Evolutionary conservation across 2,113 vertebrate species (phyloP).

Genomic region (Malurus alboscapulatus): DNA sequence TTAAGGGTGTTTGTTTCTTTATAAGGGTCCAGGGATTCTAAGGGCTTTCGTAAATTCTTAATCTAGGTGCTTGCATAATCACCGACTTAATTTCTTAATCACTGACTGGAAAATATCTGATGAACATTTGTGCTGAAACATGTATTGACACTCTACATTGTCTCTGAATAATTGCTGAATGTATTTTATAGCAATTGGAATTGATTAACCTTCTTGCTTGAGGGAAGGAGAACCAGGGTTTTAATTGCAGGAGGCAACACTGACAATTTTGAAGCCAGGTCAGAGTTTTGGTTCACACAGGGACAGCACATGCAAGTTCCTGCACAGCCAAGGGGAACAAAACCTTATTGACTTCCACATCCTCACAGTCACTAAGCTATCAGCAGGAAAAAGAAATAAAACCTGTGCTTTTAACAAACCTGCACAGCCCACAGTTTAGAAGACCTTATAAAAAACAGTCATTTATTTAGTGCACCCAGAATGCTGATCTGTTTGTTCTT

Average conservation of each 20-base stretch:
- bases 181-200: conserved; percentile 1
- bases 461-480: not conserved
- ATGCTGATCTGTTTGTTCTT: not conserved
- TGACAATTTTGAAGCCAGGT: not conserved
- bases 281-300: not conserved
- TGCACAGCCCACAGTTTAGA: not conserved
- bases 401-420: not conserved
- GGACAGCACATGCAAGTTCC: not conserved
- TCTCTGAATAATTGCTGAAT: not conserved
- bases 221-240: not conserved
- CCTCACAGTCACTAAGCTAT: not conserved
- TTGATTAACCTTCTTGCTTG: not conserved
- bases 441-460: not conserved
- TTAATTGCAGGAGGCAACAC: not conserved
- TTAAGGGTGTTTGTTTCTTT: not conserved
- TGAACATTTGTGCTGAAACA: not conserved
- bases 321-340: not conserved
- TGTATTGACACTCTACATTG: not conserved
- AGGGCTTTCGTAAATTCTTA: not conserved
- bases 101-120: not conserved
- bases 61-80: not conserved
- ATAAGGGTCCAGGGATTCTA: not conserved
- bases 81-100: not conserved
- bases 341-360: not conserved
- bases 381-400: not conserved